phyloP scores from a whole-genome alignment of 2,113 vertebrate genomes.

The Columba janthina region DNA sequence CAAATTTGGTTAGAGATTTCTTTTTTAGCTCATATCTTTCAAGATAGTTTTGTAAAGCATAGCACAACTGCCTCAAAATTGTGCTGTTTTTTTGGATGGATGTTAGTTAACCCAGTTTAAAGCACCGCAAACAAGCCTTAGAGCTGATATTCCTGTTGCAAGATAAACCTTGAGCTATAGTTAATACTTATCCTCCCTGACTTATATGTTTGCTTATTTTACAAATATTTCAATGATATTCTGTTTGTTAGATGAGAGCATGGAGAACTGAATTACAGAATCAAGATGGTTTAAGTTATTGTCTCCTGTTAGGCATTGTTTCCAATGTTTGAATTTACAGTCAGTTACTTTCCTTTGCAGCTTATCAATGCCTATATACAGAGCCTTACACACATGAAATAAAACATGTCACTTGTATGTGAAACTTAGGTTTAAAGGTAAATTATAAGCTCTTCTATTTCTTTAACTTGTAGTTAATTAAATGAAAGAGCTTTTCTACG shows the following conservation, averaged over 20 bases:
- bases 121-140: neutral
- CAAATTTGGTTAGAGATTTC: neutral
- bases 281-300: neutral
- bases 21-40: neutral
- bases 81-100: neutral
- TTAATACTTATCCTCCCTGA: neutral
- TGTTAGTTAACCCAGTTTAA: neutral
- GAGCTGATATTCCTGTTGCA: neutral
- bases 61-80: neutral
- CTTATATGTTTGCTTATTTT: neutral
- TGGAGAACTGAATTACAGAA: neutral
- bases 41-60: neutral
- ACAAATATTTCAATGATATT: neutral
- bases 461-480: neutral
- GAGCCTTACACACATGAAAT: neutral
- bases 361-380: neutral
- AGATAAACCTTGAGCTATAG: neutral
- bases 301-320: neutral
- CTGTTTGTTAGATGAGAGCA: neutral
- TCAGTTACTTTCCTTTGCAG: neutral
- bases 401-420: neutral
- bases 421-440: neutral
- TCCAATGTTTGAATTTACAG: neutral
- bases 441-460: neutral
- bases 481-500: neutral